These are phyloP conservation scores for Sebastes iracundus DNA, from an alignment of 2,797 vertebrate species.

Conservation along the genomic window DNA sequence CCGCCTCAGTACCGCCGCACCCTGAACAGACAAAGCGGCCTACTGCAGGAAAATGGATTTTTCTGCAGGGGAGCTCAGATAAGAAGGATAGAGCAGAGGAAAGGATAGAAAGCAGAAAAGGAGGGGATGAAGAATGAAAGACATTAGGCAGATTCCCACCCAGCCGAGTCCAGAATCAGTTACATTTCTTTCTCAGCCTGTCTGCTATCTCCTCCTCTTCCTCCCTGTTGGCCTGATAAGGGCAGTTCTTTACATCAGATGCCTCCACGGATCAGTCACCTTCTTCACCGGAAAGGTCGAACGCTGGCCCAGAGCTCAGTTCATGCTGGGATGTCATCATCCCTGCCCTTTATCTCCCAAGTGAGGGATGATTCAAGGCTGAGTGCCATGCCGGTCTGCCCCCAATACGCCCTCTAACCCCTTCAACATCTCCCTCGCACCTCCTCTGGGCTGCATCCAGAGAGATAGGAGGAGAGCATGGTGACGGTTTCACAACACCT, in stretches of 20 bases:
- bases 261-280: conserved; percentile 69
- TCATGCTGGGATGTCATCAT: conserved; percentile 70
- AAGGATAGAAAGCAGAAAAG: conserved; percentile 29
- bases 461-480: conserved; percentile 12
- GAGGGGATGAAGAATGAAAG: conserved; percentile 17
- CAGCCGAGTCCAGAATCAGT: conserved; percentile 24
- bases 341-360: conserved; percentile 75
- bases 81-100: conserved; percentile 31
- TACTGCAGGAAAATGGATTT: conserved; percentile 74
- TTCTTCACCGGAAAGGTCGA: conserved; percentile 79
- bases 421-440: conserved; percentile 16
- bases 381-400: conserved; percentile 44
- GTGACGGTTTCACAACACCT: conserved; percentile 34
- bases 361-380: conserved; percentile 65
- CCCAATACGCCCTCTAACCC: conserved; percentile 55
- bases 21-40: conserved; percentile 69
- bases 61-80: conserved; percentile 62
- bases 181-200: conserved; percentile 16
- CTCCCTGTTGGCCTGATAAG: conserved; percentile 74
- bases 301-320: conserved; percentile 55
- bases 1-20: conserved; percentile 51
- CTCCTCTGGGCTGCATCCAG: conserved; percentile 16
- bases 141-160: conserved; percentile 19
- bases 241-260: conserved; percentile 70
- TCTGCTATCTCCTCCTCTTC: conserved; percentile 37